Evolutionary conservation across 1,140 invertebrate species (phyloP).

Genomic region (Tetranychus cinnabarinus): DNA sequence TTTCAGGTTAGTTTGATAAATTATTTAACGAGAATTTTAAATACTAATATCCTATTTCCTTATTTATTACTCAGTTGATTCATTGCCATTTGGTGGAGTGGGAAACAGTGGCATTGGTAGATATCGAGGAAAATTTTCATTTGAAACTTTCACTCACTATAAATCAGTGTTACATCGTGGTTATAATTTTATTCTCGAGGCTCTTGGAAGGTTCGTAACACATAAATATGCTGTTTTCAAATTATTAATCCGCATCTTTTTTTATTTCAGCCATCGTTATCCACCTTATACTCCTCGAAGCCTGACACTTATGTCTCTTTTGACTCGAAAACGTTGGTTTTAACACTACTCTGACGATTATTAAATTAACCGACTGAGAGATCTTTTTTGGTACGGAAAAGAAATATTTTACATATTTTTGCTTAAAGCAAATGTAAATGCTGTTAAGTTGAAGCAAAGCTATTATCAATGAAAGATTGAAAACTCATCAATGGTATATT

Average conservation of each 20-base stretch:
- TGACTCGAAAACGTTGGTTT: too few relatives aligned
- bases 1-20: slow-evolving; percentile 58
- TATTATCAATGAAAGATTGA: too few relatives aligned
- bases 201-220: slow-evolving; percentile 9
- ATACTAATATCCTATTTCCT: slow-evolving; percentile 23
- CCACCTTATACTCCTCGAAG: not conserved
- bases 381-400: too few relatives aligned
- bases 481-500: too few relatives aligned
- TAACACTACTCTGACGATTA: too few relatives aligned
- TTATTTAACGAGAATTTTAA: slow-evolving; percentile 29
- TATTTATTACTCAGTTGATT: slow-evolving; percentile 9
- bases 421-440: too few relatives aligned
- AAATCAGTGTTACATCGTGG: slow-evolving; percentile 21
- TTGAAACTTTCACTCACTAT: slow-evolving; percentile 31
- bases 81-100: slow-evolving; percentile 31
- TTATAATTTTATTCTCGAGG: slow-evolving; percentile 15
- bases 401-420: too few relatives aligned
- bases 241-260: not conserved
- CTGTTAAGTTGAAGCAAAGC: too few relatives aligned
- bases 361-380: too few relatives aligned
- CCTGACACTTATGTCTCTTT: too few relatives aligned
- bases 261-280: not conserved
- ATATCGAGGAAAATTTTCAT: slow-evolving; percentile 32
- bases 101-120: slow-evolving; percentile 31
- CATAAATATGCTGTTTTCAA: not conserved